phyloP scores from a whole-genome alignment of 2,888 invertebrate species.

The Apotomis betuletana region DNA sequence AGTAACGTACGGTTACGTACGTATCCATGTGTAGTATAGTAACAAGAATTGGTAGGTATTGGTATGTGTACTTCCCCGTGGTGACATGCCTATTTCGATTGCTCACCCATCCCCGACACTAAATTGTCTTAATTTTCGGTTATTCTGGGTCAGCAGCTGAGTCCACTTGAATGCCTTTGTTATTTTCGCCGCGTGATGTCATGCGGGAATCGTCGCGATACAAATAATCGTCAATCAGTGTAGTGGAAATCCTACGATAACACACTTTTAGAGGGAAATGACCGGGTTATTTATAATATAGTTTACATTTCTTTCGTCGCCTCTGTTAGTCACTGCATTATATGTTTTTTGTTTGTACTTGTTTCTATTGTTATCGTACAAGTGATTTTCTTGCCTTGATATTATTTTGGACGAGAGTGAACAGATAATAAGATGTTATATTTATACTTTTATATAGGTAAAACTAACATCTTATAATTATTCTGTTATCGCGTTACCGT shows the following conservation, averaged over 20 bases:
- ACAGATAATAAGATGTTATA: too few species aligned
- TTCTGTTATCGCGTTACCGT: too few species aligned
- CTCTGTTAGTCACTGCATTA: neutral
- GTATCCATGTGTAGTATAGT: too few species aligned
- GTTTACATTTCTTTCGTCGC: slow-evolving; percentile 8
- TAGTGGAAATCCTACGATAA: slow-evolving; percentile 35
- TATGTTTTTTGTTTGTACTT: neutral
- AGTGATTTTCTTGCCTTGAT: too few species aligned
- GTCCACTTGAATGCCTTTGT: slow-evolving; percentile 33
- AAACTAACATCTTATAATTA: too few species aligned
- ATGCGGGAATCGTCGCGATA: slow-evolving; percentile 28
- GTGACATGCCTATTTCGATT: neutral
- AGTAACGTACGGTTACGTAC: too few species aligned
- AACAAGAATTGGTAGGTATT: too few species aligned
- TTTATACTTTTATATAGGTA: too few species aligned
- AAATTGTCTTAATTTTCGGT: slow-evolving; percentile 28
- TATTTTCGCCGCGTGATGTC: slow-evolving; percentile 39
- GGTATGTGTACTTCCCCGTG: too few species aligned
- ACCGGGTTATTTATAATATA: slow-evolving; percentile 32
- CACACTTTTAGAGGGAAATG: slow-evolving; percentile 32
- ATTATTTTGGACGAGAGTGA: too few species aligned
- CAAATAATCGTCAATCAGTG: slow-evolving; percentile 32
- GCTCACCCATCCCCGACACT: neutral
- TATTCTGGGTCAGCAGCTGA: slow-evolving; percentile 38
- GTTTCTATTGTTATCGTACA: too few species aligned